Evolutionary conservation across 2,797 vertebrate species (phyloP), one percentile per base, ranked within the genome.

Genomic region (Lates japonicus): DNA sequence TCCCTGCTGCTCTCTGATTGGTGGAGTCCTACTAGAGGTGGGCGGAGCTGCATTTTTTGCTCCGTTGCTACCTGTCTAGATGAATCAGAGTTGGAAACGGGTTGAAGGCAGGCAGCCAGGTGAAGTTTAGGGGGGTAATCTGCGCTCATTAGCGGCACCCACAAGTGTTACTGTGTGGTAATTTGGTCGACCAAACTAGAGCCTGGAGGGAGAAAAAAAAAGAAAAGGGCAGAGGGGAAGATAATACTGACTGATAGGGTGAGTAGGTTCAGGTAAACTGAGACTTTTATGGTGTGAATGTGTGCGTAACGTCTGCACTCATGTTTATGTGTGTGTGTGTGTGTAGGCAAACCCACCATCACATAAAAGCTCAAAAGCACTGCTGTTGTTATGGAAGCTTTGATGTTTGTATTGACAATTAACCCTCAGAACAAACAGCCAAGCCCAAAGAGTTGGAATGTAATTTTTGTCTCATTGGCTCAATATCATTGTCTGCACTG

Each of bases 131-230:
- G 31, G 54, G 37, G 65, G 67, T 89, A 80, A 90, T 82, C 73
- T 75, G 29, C 9, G 7, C 78, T 85, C 83, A 88, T 93, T 88
- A 92, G 81, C 20, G 17, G 82, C 74, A 78, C 55, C 80, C 78
- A 51, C 64, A 74, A 82, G 63, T 78, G 80, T 88, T 80, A 82
- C 39, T 79, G 66, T 87, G 87, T 66, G 79, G 87, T 87, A 77
- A 86, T 80, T 74, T 48, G 65, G 80, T 67, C 3, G 59, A 79
- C 73, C 58, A 46, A 77, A 78, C 54, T 39, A 19, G 55, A 57
- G 77, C 81, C 82, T 63, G 20, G 16, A 64, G 76, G 76, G 62
- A 59, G 55, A 46, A 48, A 70, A 44, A 70, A 14, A 46, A 48
- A 70, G 41, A 70, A 67, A 29, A 14, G 55, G 57, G 46, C 46